These are phyloP conservation scores for Cantharis nigra DNA, from an alignment of 2,888 invertebrate genomes.

Conservation along the genomic window DNA sequence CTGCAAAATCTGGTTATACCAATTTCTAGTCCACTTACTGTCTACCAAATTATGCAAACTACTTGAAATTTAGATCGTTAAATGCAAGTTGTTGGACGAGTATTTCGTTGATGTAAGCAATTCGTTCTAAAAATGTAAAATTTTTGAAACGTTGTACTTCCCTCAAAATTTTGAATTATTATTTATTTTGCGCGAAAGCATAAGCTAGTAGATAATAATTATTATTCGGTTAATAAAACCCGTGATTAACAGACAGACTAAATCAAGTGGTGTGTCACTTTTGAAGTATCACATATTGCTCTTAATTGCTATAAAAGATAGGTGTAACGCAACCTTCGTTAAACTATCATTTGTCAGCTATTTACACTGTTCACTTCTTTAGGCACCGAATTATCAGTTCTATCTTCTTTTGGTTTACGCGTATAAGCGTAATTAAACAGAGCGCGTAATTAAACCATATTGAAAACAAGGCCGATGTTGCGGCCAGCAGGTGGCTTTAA, in stretches of 20 bases:
- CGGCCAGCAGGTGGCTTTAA: constrained; percentile 33
- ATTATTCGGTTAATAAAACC: not conserved
- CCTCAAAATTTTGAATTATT: not conserved
- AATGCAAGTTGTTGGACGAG: constrained; percentile 22
- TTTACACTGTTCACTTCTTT: constrained; percentile 3
- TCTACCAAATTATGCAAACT: constrained; percentile 28
- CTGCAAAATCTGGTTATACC: constrained; percentile 23
- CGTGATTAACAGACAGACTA: not conserved
- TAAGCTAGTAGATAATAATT: not conserved
- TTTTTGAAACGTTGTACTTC: not conserved
- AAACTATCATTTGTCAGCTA: constrained; percentile 28
- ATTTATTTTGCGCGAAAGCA: not conserved
- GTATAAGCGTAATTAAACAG: constrained; percentile 19
- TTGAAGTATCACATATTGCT: constrained; percentile 15
- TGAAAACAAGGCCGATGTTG: constrained; percentile 24
- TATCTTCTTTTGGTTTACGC: constrained; percentile 7
- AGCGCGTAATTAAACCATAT: constrained; percentile 23
- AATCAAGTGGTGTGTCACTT: not conserved
- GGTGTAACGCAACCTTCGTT: constrained; percentile 19
- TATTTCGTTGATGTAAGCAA: constrained; percentile 21
- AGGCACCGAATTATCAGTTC: constrained; percentile 3
- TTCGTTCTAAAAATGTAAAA: constrained; percentile 1
- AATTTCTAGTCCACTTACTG: constrained; percentile 25
- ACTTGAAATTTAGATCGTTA: constrained; percentile 27
- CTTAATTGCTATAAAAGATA: constrained; percentile 22